phyloP scores from a whole-genome alignment of 2,888 invertebrate species.

The Hemicrepidius hirtus region DNA sequence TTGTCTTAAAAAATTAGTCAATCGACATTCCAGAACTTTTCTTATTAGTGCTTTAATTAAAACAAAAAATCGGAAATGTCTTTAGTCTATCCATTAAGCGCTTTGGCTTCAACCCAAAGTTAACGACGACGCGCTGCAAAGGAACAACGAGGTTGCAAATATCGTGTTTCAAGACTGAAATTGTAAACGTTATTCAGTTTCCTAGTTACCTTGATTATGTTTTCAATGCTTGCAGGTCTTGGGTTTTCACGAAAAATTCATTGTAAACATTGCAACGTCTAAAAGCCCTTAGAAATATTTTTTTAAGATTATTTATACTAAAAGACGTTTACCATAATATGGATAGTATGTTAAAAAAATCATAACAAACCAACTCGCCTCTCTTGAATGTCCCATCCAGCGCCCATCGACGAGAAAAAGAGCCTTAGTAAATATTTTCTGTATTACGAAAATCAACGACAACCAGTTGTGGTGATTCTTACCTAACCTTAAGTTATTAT shows the following conservation, averaged over 20 bases:
- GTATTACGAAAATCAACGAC: too few relatives aligned
- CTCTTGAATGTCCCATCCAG: too few relatives aligned
- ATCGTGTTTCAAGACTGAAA: neutral
- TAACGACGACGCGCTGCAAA: neutral
- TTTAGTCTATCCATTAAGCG: conserved; percentile 40
- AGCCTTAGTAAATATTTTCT: too few relatives aligned
- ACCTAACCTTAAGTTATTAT: too few relatives aligned
- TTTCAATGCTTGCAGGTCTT: neutral
- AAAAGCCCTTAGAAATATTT: conserved; percentile 6
- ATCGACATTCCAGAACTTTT: conserved; percentile 49
- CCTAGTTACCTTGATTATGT: neutral
- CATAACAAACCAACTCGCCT: too few relatives aligned
- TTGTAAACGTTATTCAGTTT: neutral
- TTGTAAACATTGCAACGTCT: neutral
- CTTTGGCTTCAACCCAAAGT: conserved; percentile 36
- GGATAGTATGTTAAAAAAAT: too few relatives aligned
- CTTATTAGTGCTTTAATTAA: conserved; percentile 50
- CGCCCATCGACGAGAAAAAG: too few relatives aligned
- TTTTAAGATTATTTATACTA: too few relatives aligned
- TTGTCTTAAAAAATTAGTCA: conserved; percentile 47
- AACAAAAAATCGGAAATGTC: conserved; percentile 43
- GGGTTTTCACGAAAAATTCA: neutral
- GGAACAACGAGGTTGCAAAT: neutral
- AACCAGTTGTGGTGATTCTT: too few relatives aligned
- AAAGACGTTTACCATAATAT: too few relatives aligned